Evolutionary conservation across 2,888 invertebrate genomes (phyloP).

Genomic region (Drosophila yooni): DNA sequence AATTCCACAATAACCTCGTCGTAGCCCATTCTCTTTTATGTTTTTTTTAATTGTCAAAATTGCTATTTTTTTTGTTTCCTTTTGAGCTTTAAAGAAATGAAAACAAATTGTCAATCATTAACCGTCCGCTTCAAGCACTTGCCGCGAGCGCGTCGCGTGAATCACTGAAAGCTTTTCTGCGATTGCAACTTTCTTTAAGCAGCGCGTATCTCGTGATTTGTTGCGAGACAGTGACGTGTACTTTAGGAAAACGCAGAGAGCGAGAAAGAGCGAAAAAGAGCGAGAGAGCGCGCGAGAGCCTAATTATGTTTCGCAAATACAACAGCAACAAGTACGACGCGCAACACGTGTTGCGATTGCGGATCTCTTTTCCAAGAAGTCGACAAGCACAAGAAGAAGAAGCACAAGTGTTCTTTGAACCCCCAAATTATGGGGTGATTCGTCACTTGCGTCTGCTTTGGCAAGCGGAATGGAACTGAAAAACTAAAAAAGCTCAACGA

Average conservation of each 20-base stretch:
- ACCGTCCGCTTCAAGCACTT: not conserved
- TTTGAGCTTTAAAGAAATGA: not conserved
- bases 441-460: slow-evolving; percentile 17
- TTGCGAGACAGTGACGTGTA: slow-evolving; percentile 42
- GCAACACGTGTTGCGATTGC: slow-evolving; percentile 49
- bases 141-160: slow-evolving; percentile 9
- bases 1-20: slow-evolving; percentile 89
- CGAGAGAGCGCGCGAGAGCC: not conserved
- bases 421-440: not conserved
- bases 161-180: slow-evolving; percentile 31
- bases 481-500: slow-evolving; percentile 37
- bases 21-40: slow-evolving; percentile 87
- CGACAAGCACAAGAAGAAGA: not conserved
- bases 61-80: not conserved
- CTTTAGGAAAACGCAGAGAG: slow-evolving; percentile 24
- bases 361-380: slow-evolving; percentile 10
- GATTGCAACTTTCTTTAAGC: slow-evolving; percentile 21
- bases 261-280: not conserved
- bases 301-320: not conserved
- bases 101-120: not conserved
- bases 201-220: slow-evolving; percentile 44
- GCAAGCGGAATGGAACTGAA: slow-evolving; percentile 20
- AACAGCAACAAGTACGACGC: not conserved
- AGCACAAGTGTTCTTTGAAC: not conserved
- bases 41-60: not conserved